phyloP scores from a whole-genome alignment of 2,797 vertebrate genomes.

The Lacerta viridis region DNA sequence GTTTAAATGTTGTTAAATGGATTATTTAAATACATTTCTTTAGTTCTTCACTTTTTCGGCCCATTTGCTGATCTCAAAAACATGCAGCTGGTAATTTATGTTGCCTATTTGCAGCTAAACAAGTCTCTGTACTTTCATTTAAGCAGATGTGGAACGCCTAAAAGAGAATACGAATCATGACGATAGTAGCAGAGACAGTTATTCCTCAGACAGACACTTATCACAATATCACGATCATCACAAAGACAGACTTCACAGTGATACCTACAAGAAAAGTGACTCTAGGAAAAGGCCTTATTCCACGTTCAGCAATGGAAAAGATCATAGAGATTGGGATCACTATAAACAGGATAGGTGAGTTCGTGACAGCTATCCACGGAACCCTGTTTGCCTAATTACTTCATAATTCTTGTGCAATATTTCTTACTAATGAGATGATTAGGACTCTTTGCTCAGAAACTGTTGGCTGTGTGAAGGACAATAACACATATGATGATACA shows the following conservation, averaged over 20 bases:
- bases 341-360: conserved; percentile 87
- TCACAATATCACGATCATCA: conserved; percentile 88
- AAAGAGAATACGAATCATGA: conserved; percentile 94
- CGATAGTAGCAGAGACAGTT: conserved; percentile 97
- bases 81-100: conserved; percentile 24
- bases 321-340: conserved; percentile 90
- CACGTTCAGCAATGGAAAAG: conserved; percentile 97
- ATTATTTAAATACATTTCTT: neutral
- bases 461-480: neutral
- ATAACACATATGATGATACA: neutral
- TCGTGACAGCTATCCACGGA: conserved; percentile 48
- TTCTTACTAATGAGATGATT: neutral
- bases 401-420: neutral
- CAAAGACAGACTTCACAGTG: conserved; percentile 89
- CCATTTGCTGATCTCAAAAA: neutral
- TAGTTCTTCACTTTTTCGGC: neutral
- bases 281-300: conserved; percentile 92
- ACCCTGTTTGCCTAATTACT: neutral
- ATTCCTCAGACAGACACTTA: conserved; percentile 91
- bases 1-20: neutral
- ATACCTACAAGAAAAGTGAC: conserved; percentile 88
- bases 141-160: conserved; percentile 90
- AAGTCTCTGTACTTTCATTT: conserved; percentile 57
- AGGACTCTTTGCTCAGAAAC: neutral
- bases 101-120: neutral